Evolutionary conservation across 2,888 invertebrate species (phyloP), one percentile per base, ranked within the genome.

Genomic region (Gnatocerus cornutus): DNA sequence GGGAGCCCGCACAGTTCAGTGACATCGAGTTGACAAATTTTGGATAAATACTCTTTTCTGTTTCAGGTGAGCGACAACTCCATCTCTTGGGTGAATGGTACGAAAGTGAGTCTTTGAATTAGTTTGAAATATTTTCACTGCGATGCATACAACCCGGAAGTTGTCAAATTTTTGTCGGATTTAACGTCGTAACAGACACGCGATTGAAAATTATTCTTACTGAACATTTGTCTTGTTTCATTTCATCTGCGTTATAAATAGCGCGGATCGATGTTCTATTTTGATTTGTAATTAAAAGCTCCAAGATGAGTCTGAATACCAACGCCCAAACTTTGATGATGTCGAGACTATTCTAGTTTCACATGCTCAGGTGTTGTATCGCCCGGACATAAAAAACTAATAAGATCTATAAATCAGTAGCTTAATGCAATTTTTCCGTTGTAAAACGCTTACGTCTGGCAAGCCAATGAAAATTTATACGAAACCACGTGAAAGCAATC

Each of bases 401-500:
- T 30, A 52, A n/a, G 10, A 7, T 8, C 13, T 7, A 52, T 52
- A 52, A 52, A 52, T 52, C 33, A 30, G 52, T 29, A 30, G 9
- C 30, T 52, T 52, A 52, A 52, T 33, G 37, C 39, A 39, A 55
- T 55, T 55, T 55, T 55, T 55, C 14, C 53, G 16, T 39, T 21
- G 33, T 46, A 21, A 21, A n/a, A 2, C 16, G 46, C 3, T 16
- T 29, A 14, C 48, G 48, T 12, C 29, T 50, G 12, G 48, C 33
- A 6, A 37, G 12, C 45, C 30, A 46, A 59, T 46, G 46, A 59
- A 33, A 46, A 59, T 59, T 59, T 59, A 59, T 59, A 14, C 52
- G 52, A 55, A 41, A 12, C 59, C 46, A 46, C 46, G 59, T 59
- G 59, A 59, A 59, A 59, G 59, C 46, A 46, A 59, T 46, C 13